phyloP scores from a whole-genome alignment of 2,888 invertebrate species.

The Melanargia galathea region DNA sequence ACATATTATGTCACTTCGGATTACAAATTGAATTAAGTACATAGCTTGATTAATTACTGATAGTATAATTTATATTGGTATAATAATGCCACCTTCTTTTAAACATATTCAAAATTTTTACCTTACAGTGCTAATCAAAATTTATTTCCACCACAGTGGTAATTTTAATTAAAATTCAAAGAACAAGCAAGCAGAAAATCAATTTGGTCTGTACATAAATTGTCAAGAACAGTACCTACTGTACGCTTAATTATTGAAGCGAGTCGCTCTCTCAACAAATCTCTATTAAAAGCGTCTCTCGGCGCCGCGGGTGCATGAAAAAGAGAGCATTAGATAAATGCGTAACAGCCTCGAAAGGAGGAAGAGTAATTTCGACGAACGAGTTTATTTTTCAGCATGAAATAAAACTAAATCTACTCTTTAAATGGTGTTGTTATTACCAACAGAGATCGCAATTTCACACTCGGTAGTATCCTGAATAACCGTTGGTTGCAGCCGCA shows the following conservation, averaged over 20 bases:
- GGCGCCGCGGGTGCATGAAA: slow-evolving; percentile 21
- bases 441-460: too few relatives aligned
- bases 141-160: too few relatives aligned
- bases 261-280: slow-evolving; percentile 25
- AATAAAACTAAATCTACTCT: background rate
- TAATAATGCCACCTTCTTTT: too few relatives aligned
- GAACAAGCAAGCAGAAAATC: background rate
- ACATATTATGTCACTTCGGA: too few relatives aligned
- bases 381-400: background rate
- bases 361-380: slow-evolving; percentile 1
- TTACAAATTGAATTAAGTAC: too few relatives aligned
- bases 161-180: background rate
- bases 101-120: too few relatives aligned
- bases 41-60: too few relatives aligned
- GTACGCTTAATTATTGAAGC: slow-evolving; percentile 21
- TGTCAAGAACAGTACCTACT: slow-evolving; percentile 4
- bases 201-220: background rate
- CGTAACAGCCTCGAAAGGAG: slow-evolving; percentile 9
- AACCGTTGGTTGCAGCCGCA: too few relatives aligned
- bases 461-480: too few relatives aligned
- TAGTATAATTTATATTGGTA: too few relatives aligned
- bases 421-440: background rate
- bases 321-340: slow-evolving; percentile 8
- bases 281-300: slow-evolving; percentile 23
- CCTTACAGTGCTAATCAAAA: background rate